A percentile compares a stretch with the other conserved stretches of the same genome.
phyloP scores from a whole-genome alignment of 2,888 invertebrate genomes.

The Parnassius mnemosyne region DNA sequence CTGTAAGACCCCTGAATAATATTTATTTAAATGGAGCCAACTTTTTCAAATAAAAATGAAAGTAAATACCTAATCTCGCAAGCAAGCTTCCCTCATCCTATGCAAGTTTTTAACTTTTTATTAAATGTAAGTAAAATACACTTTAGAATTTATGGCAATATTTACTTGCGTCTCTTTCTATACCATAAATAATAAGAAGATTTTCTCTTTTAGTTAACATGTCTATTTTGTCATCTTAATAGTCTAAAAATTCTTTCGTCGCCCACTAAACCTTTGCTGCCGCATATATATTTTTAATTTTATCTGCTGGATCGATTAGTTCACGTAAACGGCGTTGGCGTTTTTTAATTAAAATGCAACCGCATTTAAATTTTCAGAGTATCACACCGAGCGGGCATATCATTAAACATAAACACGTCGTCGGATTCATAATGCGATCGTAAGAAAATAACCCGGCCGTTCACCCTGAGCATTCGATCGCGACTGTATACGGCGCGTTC shows the following conservation, averaged over 20 bases:
- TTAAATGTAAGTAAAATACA: no score
- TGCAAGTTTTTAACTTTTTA: no score
- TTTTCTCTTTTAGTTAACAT: neutral
- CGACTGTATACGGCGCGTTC: slow-evolving; percentile 38
- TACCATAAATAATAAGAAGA: no score
- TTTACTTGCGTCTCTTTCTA: no score
- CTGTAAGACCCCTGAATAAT: no score
- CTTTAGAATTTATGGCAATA: no score
- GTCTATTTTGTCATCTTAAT: neutral
- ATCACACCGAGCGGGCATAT: slow-evolving; percentile 26
- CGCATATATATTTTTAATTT: neutral
- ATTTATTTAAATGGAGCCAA: no score
- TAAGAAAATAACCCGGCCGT: slow-evolving; percentile 39
- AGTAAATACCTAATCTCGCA: no score
- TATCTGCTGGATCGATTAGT: neutral
- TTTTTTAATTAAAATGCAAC: slow-evolving; percentile 11
- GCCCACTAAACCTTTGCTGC: neutral
- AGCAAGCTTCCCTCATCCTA: no score
- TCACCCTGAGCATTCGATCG: slow-evolving; percentile 42
- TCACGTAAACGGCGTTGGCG: slow-evolving; percentile 8
- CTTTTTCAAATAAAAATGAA: no score
- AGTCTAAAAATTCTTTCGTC: neutral
- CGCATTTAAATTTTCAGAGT: slow-evolving; percentile 9
- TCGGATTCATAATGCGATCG: slow-evolving; percentile 32
- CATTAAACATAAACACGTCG: slow-evolving; percentile 34